phyloP scores from a whole-genome alignment of 2,888 invertebrate species.

The Cantharis flavilabris region DNA sequence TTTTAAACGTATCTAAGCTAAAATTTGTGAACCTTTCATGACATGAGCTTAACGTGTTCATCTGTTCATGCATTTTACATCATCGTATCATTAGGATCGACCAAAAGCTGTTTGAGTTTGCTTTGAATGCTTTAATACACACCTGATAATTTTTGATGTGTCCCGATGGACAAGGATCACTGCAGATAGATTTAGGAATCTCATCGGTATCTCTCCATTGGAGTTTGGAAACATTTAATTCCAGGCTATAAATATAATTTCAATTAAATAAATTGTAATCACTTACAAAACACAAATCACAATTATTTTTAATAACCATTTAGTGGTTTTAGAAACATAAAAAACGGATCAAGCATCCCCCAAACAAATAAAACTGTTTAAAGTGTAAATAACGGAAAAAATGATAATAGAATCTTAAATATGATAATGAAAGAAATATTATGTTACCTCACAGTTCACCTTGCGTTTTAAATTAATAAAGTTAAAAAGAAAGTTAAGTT shows the following conservation, averaged over 20 bases:
- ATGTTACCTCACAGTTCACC: background rate
- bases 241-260: conserved; percentile 46
- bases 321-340: background rate
- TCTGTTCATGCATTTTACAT: background rate
- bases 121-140: conserved; percentile 9
- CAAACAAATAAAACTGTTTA: background rate
- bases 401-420: background rate
- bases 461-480: background rate
- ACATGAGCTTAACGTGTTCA: background rate
- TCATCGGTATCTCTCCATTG: conserved; percentile 56
- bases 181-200: conserved; percentile 64
- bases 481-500: background rate
- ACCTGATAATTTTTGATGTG: conserved; percentile 64
- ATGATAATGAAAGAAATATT: background rate
- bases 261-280: background rate
- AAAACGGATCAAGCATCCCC: background rate
- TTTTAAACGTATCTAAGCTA: background rate
- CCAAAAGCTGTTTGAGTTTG: background rate
- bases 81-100: background rate
- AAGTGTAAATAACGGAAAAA: background rate
- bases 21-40: background rate
- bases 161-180: conserved; percentile 64
- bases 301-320: background rate
- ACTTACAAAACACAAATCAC: background rate
- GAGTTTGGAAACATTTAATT: conserved; percentile 55